Conservation (phyloP, 2,797 vertebrate genomes). For the Halcyon chelicuti region DNA sequence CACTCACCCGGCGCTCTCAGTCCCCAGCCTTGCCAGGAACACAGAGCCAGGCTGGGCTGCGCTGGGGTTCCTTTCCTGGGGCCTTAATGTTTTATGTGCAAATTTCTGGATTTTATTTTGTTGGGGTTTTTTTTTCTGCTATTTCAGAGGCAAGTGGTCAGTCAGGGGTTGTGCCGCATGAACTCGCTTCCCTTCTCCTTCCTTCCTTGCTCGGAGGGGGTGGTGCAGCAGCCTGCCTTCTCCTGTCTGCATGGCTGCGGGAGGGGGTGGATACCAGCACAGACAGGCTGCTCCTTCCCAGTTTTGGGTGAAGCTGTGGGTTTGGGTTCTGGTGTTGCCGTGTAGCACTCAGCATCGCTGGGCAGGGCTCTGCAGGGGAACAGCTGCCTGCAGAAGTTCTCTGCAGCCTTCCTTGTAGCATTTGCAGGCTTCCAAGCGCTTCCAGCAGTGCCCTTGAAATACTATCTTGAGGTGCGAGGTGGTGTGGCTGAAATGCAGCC, state of each 20-base stretch:
- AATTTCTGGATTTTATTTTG: neutral
- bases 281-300: neutral
- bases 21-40: neutral
- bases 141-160: fast-evolving
- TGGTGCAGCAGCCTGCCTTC: neutral
- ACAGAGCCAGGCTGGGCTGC: neutral
- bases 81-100: neutral
- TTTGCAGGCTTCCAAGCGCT: neutral
- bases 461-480: neutral
- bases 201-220: fast-evolving
- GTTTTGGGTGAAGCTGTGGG: neutral
- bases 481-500: neutral
- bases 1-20: fast-evolving
- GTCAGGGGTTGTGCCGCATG: neutral
- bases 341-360: neutral
- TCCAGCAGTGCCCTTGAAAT: neutral
- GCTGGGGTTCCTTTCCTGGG: neutral
- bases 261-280: neutral
- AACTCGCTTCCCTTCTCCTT: neutral
- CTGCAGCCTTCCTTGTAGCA: neutral
- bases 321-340: neutral
- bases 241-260: neutral
- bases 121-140: neutral
- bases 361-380: neutral
- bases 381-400: neutral